Evolutionary conservation across 2,797 vertebrate species (phyloP).

Genomic region (Halcyon smyrnensis): DNA sequence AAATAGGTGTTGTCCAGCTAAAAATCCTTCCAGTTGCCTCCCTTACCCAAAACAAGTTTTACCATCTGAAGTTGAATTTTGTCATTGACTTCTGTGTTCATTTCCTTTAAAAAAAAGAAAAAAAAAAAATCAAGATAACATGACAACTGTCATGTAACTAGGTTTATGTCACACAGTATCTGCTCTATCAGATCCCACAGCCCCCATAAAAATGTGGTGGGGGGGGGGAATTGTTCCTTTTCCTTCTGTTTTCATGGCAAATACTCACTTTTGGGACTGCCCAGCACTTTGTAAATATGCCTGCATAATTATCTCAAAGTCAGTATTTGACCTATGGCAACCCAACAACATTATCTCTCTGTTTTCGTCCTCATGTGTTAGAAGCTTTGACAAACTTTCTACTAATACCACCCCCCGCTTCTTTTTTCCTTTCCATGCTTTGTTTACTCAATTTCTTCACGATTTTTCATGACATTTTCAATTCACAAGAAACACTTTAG

Average conservation of each 20-base stretch:
- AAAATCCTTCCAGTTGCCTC: background rate
- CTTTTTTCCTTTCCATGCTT: background rate
- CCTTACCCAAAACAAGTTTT: background rate
- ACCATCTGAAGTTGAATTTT: background rate
- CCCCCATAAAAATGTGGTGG: too few relatives aligned
- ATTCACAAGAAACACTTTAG: background rate
- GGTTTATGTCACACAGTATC: background rate
- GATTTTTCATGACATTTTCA: background rate
- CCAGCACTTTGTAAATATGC: background rate
- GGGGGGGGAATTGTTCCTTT: background rate
- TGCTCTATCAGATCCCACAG: background rate
- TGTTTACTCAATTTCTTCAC: background rate
- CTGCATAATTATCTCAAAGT: too few relatives aligned
- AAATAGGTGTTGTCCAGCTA: background rate
- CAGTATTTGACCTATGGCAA: background rate
- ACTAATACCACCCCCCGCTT: background rate
- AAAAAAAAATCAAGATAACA: background rate
- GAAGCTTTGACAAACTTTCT: background rate
- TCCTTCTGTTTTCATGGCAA: background rate
- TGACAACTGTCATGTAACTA: background rate
- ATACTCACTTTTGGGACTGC: background rate
- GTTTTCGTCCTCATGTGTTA: background rate
- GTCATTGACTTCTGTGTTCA: background rate
- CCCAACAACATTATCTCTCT: background rate
- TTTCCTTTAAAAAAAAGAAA: background rate